These are phyloP conservation scores for Erynnis tages DNA, from an alignment of 2,888 invertebrate genomes.

Conservation along the genomic window DNA sequence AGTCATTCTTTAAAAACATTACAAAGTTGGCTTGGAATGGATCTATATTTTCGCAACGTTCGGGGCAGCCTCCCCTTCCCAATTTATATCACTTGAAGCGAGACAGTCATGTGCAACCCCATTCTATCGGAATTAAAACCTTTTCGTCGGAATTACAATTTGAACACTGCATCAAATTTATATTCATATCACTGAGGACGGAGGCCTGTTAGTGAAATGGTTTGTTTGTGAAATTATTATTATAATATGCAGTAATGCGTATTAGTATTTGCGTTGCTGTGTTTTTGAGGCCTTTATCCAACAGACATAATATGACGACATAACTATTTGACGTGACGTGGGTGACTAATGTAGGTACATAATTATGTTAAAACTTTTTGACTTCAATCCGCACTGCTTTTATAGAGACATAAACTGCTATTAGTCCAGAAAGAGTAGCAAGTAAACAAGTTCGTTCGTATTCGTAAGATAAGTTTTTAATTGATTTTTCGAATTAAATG, in stretches of 20 bases:
- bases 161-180: constrained; percentile 15
- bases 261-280: too few species aligned
- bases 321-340: too few species aligned
- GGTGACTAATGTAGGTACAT: too few species aligned
- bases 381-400: too few species aligned
- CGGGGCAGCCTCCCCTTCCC: constrained; percentile 31
- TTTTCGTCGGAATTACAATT: constrained; percentile 34
- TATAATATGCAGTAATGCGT: not conserved
- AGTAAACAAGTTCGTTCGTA: too few species aligned
- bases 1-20: not conserved
- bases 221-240: not conserved
- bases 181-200: constrained; percentile 19
- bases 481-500: too few species aligned
- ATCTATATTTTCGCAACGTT: constrained; percentile 21
- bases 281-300: too few species aligned
- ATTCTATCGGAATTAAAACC: constrained; percentile 37
- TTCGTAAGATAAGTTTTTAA: too few species aligned
- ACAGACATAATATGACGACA: too few species aligned
- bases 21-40: constrained; percentile 5
- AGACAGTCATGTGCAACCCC: constrained; percentile 32
- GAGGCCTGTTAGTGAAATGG: constrained; percentile 5
- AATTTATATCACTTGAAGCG: constrained; percentile 37
- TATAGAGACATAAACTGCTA: too few species aligned
- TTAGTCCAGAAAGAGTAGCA: too few species aligned
- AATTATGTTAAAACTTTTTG: too few species aligned